These are phyloP conservation scores for Tetramorium bicarinatum DNA, from an alignment of 2,888 invertebrate genomes.

Conservation along the genomic window DNA sequence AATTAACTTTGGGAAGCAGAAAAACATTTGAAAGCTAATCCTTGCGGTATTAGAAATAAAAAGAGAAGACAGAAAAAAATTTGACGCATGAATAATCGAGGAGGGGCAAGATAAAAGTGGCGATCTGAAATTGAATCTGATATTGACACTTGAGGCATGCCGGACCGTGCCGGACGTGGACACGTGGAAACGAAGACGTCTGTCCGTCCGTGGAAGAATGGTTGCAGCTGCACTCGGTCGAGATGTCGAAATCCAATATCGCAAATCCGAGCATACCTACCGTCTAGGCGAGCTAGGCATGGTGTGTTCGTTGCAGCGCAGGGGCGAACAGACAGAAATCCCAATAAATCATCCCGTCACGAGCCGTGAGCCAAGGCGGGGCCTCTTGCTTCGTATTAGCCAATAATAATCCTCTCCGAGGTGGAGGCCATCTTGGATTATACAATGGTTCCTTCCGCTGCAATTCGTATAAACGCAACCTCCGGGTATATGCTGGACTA, in stretches of 20 bases:
- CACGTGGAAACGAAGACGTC: slow-evolving; percentile 63
- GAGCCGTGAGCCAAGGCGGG: slow-evolving; percentile 88
- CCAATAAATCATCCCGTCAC: slow-evolving; percentile 89
- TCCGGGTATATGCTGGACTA: slow-evolving; percentile 77
- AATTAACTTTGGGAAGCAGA: neutral
- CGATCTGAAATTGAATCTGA: slow-evolving; percentile 35
- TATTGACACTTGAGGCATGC: slow-evolving; percentile 42
- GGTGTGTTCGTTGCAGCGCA: slow-evolving; percentile 83
- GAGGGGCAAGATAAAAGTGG: neutral
- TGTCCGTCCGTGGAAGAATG: slow-evolving; percentile 41
- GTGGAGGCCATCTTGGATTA: slow-evolving; percentile 88
- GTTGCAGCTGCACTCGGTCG: slow-evolving; percentile 66
- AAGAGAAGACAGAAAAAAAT: neutral
- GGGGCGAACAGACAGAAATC: slow-evolving; percentile 87
- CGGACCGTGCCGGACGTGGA: slow-evolving; percentile 43
- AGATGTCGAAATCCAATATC: slow-evolving; percentile 75
- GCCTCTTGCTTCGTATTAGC: slow-evolving; percentile 88
- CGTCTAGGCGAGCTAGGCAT: slow-evolving; percentile 76
- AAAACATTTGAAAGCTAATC: neutral
- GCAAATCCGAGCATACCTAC: slow-evolving; percentile 69
- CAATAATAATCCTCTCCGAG: slow-evolving; percentile 88
- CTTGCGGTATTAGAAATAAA: neutral
- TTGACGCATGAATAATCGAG: neutral
- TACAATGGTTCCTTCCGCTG: slow-evolving; percentile 86
- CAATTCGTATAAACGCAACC: slow-evolving; percentile 85